These are phyloP conservation scores for Drosophila rhopaloa DNA, from an alignment of 1,140 invertebrate species.

Conservation along the genomic window DNA sequence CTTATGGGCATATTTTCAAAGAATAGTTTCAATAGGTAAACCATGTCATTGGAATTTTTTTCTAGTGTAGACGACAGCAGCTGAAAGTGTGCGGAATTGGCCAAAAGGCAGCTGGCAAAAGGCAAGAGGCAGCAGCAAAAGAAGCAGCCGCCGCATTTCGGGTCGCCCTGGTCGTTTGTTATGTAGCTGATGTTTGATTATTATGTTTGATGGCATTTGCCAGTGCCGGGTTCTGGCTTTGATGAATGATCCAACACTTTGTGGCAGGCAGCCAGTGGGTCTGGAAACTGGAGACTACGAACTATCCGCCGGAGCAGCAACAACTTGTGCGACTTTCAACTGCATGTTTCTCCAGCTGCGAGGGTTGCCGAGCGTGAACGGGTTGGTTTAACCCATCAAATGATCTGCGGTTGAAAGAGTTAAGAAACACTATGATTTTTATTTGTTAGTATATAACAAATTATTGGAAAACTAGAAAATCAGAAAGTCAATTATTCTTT, in stretches of 20 bases:
- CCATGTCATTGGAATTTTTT: background rate
- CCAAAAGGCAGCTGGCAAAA: conserved; percentile 36
- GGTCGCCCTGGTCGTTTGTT: conserved; percentile 76
- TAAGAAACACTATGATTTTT: background rate
- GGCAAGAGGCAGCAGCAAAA: conserved; percentile 40
- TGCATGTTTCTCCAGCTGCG: conserved; percentile 51
- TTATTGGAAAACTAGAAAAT: no score
- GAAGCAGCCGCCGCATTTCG: conserved; percentile 64
- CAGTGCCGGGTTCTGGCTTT: conserved; percentile 55
- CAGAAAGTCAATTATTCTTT: no score
- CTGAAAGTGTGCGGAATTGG: conserved; percentile 24
- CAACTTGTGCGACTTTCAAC: conserved; percentile 54
- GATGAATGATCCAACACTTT: conserved; percentile 78
- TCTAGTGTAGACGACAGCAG: conserved; percentile 5
- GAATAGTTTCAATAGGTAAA: no score
- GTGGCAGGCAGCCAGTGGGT: conserved; percentile 40
- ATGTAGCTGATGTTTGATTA: conserved; percentile 83
- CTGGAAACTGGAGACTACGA: conserved; percentile 31
- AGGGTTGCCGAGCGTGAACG: conserved; percentile 21
- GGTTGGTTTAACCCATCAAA: conserved; percentile 26
- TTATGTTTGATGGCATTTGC: conserved; percentile 80
- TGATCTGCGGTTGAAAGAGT: background rate
- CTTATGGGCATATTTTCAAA: no score
- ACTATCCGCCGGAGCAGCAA: conserved; percentile 28
- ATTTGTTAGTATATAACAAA: background rate